Conservation (phyloP, 2,797 vertebrate genomes). For the Diplodus puntazzo region DNA sequence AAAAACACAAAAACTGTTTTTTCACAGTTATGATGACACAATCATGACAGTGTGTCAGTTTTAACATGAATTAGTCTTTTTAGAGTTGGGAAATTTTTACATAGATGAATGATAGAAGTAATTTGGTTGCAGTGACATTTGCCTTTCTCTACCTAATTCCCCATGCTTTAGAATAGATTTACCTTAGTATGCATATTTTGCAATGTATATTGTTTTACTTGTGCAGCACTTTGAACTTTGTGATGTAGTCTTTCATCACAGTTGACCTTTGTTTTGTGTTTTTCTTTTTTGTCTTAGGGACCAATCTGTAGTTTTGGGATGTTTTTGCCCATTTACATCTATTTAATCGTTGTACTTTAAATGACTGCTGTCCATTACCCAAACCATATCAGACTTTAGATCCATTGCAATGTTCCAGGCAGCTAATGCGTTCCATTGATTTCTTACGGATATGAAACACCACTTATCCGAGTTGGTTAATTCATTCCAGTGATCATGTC, state of each 20-base stretch:
- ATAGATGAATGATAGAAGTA: constrained; percentile 36
- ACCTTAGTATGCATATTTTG: constrained; percentile 50
- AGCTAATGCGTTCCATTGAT: constrained; percentile 6
- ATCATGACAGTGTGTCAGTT: constrained; percentile 3
- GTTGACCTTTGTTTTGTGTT: constrained; percentile 43
- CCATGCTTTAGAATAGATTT: constrained; percentile 12
- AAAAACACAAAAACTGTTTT: neutral
- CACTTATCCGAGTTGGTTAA: neutral
- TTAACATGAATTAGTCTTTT: constrained; percentile 25
- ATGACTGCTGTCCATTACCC: neutral
- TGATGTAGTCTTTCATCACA: constrained; percentile 64
- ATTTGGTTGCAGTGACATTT: constrained; percentile 64
- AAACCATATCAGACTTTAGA: neutral
- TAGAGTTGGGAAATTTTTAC: constrained; percentile 32
- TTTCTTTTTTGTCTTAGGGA: constrained; percentile 34
- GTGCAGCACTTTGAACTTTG: constrained; percentile 79
- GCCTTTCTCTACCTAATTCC: constrained; percentile 20
- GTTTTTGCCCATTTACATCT: constrained; percentile 12
- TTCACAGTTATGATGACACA: neutral
- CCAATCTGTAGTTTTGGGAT: constrained; percentile 26
- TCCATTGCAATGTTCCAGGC: neutral
- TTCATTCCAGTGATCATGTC: constrained; percentile 1
- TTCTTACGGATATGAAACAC: neutral
- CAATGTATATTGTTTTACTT: constrained; percentile 32
- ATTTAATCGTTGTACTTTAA: neutral